Evolutionary conservation across 2,113 vertebrate species (phyloP).

Genomic region (Lasiurus borealis): DNA sequence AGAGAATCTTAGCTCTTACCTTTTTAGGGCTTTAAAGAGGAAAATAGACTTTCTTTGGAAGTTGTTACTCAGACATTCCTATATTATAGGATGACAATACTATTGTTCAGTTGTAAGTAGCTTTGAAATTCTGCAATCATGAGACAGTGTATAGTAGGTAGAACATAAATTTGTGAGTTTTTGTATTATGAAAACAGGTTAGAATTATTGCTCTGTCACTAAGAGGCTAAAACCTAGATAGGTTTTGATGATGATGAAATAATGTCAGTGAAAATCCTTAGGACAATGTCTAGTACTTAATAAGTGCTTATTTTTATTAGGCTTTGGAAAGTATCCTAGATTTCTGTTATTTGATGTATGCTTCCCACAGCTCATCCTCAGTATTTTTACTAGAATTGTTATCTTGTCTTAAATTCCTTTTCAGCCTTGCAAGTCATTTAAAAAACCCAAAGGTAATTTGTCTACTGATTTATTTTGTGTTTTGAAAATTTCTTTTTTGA

Average conservation of each 20-base stretch:
- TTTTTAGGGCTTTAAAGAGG: constrained; percentile 39
- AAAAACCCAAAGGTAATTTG: background rate
- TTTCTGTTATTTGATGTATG: background rate
- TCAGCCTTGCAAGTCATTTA: background rate
- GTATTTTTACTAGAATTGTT: background rate
- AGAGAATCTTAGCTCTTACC: background rate
- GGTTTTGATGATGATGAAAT: constrained; percentile 54
- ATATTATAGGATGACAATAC: background rate
- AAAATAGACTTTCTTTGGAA: constrained; percentile 55
- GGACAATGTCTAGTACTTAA: constrained; percentile 14
- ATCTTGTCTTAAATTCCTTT: constrained; percentile 10
- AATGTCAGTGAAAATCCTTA: constrained; percentile 41
- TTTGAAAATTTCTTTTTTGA: constrained; percentile 47
- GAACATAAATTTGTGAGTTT: constrained; percentile 54
- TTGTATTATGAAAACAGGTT: constrained; percentile 46
- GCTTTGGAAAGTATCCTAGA: constrained; percentile 3
- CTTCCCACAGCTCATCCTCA: background rate
- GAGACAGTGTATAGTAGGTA: constrained; percentile 37
- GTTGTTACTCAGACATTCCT: constrained; percentile 40
- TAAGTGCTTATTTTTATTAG: constrained; percentile 51
- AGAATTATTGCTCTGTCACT: constrained; percentile 6
- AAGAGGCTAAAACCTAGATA: background rate
- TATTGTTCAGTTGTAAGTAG: constrained; percentile 58
- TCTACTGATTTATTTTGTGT: constrained; percentile 22
- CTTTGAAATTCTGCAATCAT: constrained; percentile 36